Conservation (phyloP, 2,797 vertebrate species). For the Clarias laeviceps region DNA sequence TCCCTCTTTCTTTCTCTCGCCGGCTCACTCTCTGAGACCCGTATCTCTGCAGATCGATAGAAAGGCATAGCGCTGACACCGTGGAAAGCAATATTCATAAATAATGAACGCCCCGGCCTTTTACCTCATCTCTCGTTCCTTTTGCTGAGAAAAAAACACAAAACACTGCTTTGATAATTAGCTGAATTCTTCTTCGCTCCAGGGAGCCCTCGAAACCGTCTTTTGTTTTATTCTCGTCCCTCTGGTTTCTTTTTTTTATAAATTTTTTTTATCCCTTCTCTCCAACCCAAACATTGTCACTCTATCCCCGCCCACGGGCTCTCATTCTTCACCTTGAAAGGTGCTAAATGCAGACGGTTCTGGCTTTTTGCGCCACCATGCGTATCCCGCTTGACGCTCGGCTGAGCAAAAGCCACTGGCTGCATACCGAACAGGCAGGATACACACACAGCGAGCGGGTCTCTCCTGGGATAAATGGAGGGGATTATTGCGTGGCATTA, state of each 20-base stretch:
- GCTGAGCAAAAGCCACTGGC: slow-evolving; percentile 47
- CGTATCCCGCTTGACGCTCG: slow-evolving; percentile 40
- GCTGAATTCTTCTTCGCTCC: background rate
- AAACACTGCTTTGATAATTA: background rate
- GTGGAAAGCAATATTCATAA: slow-evolving; percentile 81
- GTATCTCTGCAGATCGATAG: slow-evolving; percentile 73
- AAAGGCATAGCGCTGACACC: slow-evolving; percentile 71
- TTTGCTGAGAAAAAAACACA: slow-evolving; percentile 46
- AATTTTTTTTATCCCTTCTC: background rate
- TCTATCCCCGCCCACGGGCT: background rate
- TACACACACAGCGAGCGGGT: background rate
- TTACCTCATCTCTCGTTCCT: slow-evolving; percentile 58
- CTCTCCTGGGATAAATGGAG: background rate
- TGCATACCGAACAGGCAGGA: slow-evolving; percentile 53
- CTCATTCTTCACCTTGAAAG: slow-evolving; percentile 35
- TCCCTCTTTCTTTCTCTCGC: background rate
- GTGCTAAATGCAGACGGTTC: slow-evolving; percentile 58
- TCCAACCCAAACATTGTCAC: background rate
- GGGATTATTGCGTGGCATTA: slow-evolving; percentile 1
- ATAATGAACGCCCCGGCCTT: slow-evolving; percentile 72
- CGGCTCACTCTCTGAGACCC: slow-evolving; percentile 38
- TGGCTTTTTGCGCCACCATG: slow-evolving; percentile 19
- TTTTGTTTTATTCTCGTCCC: background rate
- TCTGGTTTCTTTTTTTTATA: background rate
- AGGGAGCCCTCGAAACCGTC: background rate